A percentile compares a stretch with the other conserved stretches of the same genome.
phyloP scores from a whole-genome alignment of 2,888 invertebrate species.

The Drosophila flavopinicola region DNA sequence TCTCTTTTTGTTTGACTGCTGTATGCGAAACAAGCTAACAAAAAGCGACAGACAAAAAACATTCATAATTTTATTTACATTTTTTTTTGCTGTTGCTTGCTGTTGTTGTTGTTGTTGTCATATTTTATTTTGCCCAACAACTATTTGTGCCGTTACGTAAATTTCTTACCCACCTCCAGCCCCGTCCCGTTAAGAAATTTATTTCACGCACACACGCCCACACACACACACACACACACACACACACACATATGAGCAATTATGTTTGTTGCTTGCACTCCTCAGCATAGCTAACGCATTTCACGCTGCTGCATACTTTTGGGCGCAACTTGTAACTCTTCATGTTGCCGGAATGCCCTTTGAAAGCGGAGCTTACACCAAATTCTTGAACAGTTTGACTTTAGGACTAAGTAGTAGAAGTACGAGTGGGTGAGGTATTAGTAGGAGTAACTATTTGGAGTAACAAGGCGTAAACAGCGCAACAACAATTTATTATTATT shows the following conservation, averaged over 20 bases:
- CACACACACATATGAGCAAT: constrained; percentile 25
- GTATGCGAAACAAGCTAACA: constrained; percentile 19
- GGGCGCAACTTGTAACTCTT: constrained; percentile 32
- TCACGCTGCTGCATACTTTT: constrained; percentile 51
- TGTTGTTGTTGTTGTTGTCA: neutral
- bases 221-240: constrained; percentile 3
- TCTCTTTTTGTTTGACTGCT: constrained; percentile 33
- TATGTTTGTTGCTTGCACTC: constrained; percentile 40
- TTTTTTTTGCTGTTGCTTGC: constrained; percentile 4
- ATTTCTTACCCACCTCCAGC: constrained; percentile 27
- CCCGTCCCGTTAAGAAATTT: constrained; percentile 46
- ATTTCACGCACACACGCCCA: constrained; percentile 30
- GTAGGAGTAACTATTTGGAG: neutral
- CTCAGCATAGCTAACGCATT: constrained; percentile 47
- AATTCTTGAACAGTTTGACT: constrained; percentile 1
- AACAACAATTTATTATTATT: no score
- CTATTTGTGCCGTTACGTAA: constrained; percentile 61
- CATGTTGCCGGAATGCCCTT: constrained; percentile 11
- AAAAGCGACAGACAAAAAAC: constrained; percentile 44
- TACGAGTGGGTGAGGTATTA: neutral
- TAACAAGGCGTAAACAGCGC: no score
- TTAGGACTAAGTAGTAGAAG: neutral
- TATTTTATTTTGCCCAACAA: constrained; percentile 31
- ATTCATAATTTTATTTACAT: constrained; percentile 66
- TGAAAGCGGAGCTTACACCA: neutral